These are phyloP conservation scores for Hyles vespertilio DNA, from an alignment of 1,140 invertebrate species.

Conservation along the genomic window DNA sequence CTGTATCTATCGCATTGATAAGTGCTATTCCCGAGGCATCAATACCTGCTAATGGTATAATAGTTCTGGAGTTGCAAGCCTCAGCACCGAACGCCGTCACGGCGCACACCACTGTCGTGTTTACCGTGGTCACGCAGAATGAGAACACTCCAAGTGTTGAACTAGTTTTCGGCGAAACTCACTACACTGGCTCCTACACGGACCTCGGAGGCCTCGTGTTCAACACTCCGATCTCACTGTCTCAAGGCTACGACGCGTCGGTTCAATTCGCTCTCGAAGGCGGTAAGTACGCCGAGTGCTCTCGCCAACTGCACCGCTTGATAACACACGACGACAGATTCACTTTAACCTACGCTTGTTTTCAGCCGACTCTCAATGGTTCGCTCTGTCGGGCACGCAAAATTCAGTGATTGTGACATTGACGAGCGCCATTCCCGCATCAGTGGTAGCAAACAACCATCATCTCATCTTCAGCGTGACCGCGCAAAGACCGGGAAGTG, in stretches of 20 bases:
- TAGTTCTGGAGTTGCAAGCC: slow-evolving; percentile 31
- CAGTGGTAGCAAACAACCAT: slow-evolving; percentile 25
- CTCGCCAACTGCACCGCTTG: too few relatives aligned
- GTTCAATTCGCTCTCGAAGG: slow-evolving; percentile 12
- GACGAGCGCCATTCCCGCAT: slow-evolving; percentile 14
- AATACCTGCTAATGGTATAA: slow-evolving; percentile 25
- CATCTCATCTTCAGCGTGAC: slow-evolving; percentile 24
- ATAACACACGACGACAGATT: too few relatives aligned
- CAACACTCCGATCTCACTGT: slow-evolving; percentile 9
- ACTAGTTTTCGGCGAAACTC: slow-evolving; percentile 18
- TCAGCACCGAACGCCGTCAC: slow-evolving; percentile 19
- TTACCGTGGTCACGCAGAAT: slow-evolving; percentile 13
- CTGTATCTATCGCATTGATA: slow-evolving; percentile 14
- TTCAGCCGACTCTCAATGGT: slow-evolving; percentile 25
- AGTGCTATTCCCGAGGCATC: slow-evolving; percentile 19
- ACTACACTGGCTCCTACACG: slow-evolving; percentile 30
- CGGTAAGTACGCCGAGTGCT: background rate
- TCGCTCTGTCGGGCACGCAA: slow-evolving; percentile 9
- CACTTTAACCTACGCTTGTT: too few relatives aligned
- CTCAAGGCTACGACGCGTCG: slow-evolving; percentile 11
- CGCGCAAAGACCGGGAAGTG: slow-evolving; percentile 13
- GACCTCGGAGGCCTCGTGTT: slow-evolving; percentile 12
- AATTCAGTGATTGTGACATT: slow-evolving; percentile 20
- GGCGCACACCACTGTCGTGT: slow-evolving; percentile 25
- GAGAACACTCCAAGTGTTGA: background rate